Percentiles rank a stretch among this genome's conserved stretches.
These are phyloP conservation scores for Platycercus adscitus DNA, from an alignment of 2,113 vertebrate genomes.

Conservation along the genomic window DNA sequence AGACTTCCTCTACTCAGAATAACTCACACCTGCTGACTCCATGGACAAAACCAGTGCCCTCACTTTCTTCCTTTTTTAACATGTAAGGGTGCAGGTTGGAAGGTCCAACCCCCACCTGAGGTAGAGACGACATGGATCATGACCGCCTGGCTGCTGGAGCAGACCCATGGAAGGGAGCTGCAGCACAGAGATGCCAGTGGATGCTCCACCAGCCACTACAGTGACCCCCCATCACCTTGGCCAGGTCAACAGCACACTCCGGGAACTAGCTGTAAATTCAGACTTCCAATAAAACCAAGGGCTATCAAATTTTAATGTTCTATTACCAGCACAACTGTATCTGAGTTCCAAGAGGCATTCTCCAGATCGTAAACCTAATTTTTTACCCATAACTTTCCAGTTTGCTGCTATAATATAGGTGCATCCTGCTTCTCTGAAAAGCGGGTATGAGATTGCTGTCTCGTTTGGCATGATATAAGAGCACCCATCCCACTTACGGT, in stretches of 20 bases:
- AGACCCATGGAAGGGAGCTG: background rate
- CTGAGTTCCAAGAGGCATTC: constrained; percentile 20
- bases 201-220: background rate
- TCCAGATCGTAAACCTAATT: constrained; percentile 12
- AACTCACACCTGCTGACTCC: background rate
- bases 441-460: background rate
- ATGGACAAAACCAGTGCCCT: background rate
- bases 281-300: background rate
- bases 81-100: fast-evolving
- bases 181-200: background rate
- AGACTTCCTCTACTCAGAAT: background rate
- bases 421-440: background rate
- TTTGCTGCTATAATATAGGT: background rate
- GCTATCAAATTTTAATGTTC: background rate
- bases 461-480: background rate
- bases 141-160: fast-evolving
- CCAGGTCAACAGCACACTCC: fast-evolving
- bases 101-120: background rate
- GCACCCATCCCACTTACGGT: fast-evolving
- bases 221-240: background rate
- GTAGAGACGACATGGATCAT: background rate
- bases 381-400: background rate
- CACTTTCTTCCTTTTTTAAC: background rate
- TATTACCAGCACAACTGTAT: background rate
- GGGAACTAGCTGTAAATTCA: background rate